A percentile compares a stretch with the other conserved stretches of the same genome.
Evolutionary conservation across 2,113 vertebrate species (phyloP).

Genomic region (pig (Sus scrofa)): T2T-Sscrofa CM000816.6:102766501-102767000

Average conservation of each 20-base stretch:
- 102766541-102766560: too few species aligned
- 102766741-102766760: neutral
- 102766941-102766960: neutral
- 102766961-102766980: neutral
- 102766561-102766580: too few species aligned
- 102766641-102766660: neutral
- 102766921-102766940: neutral
- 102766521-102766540: too few species aligned
- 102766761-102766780: neutral
- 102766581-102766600: too few species aligned
- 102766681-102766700: neutral
- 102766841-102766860: neutral
- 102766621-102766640: neutral
- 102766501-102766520: too few species aligned
- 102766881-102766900: neutral
- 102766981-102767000: neutral
- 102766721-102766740: rapidly evolving
- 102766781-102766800: neutral
- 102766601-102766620: too few species aligned
- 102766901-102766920: neutral
- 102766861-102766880: neutral
- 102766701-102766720: neutral
- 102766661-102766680: neutral
- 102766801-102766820: neutral
- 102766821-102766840: neutral